phyloP scores from a whole-genome alignment of 2,113 vertebrate genomes.

The Gallinago paraguaiae region DNA sequence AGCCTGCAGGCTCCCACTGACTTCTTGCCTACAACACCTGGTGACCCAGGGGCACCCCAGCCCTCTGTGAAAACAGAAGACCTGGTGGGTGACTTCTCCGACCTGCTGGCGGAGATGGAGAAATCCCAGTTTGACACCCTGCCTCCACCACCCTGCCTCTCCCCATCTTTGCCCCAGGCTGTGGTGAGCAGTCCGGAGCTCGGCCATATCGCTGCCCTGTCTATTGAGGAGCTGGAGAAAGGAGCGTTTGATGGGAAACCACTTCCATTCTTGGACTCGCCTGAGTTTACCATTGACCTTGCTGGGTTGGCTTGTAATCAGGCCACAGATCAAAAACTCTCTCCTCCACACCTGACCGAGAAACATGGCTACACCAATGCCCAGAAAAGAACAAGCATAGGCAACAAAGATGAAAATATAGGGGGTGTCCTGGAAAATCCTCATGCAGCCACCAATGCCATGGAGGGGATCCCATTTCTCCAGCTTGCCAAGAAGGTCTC shows the following conservation, averaged over 20 bases:
- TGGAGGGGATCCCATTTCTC: background rate
- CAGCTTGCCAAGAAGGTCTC: constrained; percentile 18
- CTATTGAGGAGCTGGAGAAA: constrained; percentile 8
- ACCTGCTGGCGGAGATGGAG: constrained; percentile 67
- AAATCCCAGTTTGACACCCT: constrained; percentile 57
- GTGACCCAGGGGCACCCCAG: constrained; percentile 30
- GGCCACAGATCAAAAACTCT: background rate
- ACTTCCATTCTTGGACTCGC: background rate
- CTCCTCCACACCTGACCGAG: background rate
- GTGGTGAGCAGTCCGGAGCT: background rate
- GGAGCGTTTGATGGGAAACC: constrained; percentile 6
- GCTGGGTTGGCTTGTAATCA: background rate
- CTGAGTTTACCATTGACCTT: background rate
- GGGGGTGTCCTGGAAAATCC: background rate
- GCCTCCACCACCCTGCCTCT: constrained; percentile 62
- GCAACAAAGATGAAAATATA: background rate
- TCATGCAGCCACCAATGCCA: background rate
- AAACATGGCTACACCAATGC: background rate
- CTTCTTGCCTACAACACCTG: constrained; percentile 48
- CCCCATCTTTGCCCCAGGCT: constrained; percentile 64
- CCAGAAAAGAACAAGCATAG: background rate
- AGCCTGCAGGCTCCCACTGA: constrained; percentile 30
- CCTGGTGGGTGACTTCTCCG: constrained; percentile 73
- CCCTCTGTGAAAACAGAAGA: constrained; percentile 78
- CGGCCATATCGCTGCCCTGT: background rate